phyloP scores from a whole-genome alignment of 2,113 vertebrate genomes.

The Pluvialis apricaria region DNA sequence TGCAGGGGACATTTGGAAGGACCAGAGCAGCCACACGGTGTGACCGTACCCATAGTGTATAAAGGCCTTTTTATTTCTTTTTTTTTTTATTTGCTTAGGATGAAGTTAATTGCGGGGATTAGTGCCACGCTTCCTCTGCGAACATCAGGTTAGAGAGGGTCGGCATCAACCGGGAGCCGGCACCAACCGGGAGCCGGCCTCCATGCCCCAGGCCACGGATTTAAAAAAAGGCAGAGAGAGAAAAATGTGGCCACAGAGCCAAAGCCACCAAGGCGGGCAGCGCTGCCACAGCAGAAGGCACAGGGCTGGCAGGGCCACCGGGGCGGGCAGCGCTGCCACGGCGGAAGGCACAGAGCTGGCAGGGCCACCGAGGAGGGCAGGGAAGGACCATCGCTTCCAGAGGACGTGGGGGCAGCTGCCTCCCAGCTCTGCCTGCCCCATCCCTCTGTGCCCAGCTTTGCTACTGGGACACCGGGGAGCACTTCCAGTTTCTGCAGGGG shows the following conservation, averaged over 20 bases:
- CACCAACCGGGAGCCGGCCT: not conserved
- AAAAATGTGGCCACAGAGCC: not conserved
- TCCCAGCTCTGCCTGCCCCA: not conserved
- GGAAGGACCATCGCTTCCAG: not conserved
- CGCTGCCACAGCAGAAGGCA: not conserved
- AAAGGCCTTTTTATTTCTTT: conserved; percentile 4
- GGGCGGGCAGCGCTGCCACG: accelerated
- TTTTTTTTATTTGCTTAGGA: not conserved
- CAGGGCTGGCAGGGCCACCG: not conserved
- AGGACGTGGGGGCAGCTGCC: accelerated
- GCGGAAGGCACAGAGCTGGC: not conserved
- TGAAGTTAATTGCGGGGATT: not conserved
- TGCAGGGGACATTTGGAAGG: not conserved
- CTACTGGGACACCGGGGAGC: not conserved
- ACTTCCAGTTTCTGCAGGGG: not conserved
- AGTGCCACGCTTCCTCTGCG: accelerated
- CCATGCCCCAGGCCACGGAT: accelerated
- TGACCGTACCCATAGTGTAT: accelerated
- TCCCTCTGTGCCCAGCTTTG: not conserved
- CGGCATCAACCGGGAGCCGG: accelerated
- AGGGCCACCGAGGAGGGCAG: not conserved
- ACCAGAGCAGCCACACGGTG: accelerated
- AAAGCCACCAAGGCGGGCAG: not conserved
- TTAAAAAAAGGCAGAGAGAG: not conserved
- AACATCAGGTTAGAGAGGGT: not conserved